A percentile compares a stretch with the other conserved stretches of the same genome.
Conservation (phyloP, 2,888 invertebrate genomes). For the Drosophila seclusa region DNA sequence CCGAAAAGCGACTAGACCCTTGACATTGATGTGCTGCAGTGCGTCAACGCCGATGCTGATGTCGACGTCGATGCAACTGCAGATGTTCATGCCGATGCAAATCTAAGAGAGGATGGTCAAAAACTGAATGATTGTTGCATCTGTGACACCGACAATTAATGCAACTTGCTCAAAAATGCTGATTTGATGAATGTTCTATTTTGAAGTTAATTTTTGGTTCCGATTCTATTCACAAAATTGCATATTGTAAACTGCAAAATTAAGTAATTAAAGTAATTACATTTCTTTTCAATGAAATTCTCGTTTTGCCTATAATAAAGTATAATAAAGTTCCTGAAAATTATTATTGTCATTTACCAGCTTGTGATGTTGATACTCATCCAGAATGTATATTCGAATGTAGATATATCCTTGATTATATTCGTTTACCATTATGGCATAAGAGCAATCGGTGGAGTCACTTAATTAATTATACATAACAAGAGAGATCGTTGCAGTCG, state of each 20-base stretch:
- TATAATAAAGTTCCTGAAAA: too few relatives aligned
- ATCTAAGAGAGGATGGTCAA: neutral
- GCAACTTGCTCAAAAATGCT: neutral
- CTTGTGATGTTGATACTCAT: too few relatives aligned
- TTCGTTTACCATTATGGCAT: too few relatives aligned
- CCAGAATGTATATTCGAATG: too few relatives aligned
- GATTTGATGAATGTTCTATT: neutral
- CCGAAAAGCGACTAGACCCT: neutral
- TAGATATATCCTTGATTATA: too few relatives aligned
- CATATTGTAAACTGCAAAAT: conserved; percentile 9
- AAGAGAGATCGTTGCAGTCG: too few relatives aligned
- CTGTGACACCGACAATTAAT: neutral
- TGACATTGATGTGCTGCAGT: neutral
- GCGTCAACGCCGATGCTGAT: neutral
- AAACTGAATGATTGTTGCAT: neutral
- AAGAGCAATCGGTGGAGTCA: too few relatives aligned
- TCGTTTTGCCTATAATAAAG: neutral
- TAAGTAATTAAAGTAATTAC: conserved; percentile 1
- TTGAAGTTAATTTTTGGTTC: neutral
- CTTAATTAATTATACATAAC: too few relatives aligned
- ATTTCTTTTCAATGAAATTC: neutral
- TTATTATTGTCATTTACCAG: too few relatives aligned
- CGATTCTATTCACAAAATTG: neutral
- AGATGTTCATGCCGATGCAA: neutral
- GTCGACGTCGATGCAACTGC: neutral